These are phyloP conservation scores for Acrocephalus kingi DNA, from an alignment of 2,113 vertebrate species.

Conservation along the genomic window DNA sequence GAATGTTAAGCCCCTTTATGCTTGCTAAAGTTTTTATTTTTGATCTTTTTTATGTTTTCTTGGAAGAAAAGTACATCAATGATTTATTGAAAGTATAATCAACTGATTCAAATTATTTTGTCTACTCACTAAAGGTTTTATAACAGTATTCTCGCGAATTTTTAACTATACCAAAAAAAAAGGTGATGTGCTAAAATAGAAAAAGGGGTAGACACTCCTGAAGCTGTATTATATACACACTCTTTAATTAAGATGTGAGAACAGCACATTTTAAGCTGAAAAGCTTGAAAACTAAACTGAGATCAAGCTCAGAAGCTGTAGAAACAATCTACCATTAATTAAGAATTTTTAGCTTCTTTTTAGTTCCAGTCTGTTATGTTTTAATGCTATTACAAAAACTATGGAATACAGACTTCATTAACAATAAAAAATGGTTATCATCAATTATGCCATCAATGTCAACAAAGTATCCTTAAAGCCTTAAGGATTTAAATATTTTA, in stretches of 20 bases:
- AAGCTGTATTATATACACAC: background rate
- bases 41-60: background rate
- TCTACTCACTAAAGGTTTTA: background rate
- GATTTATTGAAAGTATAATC: background rate
- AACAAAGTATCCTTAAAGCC: background rate
- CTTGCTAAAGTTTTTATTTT: background rate
- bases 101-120: background rate
- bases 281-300: background rate
- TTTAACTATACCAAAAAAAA: background rate
- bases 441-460: background rate
- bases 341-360: background rate
- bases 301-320: background rate
- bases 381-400: background rate
- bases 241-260: background rate
- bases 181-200: background rate
- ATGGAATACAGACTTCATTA: background rate
- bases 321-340: background rate
- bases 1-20: background rate
- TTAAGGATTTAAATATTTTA: background rate
- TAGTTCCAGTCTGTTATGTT: background rate
- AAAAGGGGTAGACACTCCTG: background rate
- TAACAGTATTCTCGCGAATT: background rate
- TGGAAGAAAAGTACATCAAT: background rate
- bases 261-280: background rate
- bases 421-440: background rate